Conservation (phyloP, 2,888 invertebrate species). For the Shargacucullia verbasci region DNA sequence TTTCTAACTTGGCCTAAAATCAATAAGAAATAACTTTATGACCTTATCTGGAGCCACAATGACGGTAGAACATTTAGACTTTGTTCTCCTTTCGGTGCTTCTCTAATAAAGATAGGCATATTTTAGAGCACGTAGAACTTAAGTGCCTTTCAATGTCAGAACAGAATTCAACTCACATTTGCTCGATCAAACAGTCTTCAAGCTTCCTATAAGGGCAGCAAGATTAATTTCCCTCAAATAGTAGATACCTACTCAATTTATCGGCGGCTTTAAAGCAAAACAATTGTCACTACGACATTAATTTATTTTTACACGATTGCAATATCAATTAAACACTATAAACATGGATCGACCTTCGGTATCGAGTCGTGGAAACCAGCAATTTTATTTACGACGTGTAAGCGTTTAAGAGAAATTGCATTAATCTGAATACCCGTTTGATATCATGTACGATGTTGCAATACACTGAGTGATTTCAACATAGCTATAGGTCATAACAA, state of each 20-base stretch:
- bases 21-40: no score
- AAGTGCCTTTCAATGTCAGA: constrained; percentile 33
- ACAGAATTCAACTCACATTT: constrained; percentile 1
- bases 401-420: constrained; percentile 89
- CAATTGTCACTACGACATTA: constrained; percentile 60
- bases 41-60: no score
- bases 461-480: constrained; percentile 77
- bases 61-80: no score
- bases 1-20: no score
- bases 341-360: constrained; percentile 73
- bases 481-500: constrained; percentile 65
- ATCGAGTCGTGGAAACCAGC: constrained; percentile 77
- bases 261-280: constrained; percentile 56
- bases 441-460: constrained; percentile 88
- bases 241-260: constrained; percentile 57
- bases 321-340: constrained; percentile 82
- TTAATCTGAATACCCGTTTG: constrained; percentile 89
- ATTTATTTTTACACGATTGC: constrained; percentile 67
- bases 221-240: constrained; percentile 53
- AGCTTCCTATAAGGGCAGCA: constrained; percentile 19
- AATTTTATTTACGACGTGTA: constrained; percentile 89
- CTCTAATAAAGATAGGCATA: no score
- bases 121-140: constrained; percentile 5
- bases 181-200: constrained; percentile 26
- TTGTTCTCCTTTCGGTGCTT: no score